Percentiles rank a stretch among this genome's conserved stretches.
These are phyloP conservation scores for Uloborus plumipes DNA, from an alignment of 2,888 invertebrate species.

Conservation along the genomic window DNA sequence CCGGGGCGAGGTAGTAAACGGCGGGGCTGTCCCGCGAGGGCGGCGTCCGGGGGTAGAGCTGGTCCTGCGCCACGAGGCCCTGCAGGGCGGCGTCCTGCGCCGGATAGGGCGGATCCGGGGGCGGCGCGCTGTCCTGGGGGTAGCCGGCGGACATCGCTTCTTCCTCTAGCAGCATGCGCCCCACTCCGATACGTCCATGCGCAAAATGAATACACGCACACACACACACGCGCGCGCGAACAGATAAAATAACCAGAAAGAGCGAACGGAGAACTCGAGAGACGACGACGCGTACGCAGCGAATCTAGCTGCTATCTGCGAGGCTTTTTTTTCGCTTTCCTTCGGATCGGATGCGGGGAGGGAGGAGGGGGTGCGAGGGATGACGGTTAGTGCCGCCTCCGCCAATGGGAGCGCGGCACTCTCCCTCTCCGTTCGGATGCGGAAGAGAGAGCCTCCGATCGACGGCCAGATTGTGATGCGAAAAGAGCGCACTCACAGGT, in stretches of 20 bases:
- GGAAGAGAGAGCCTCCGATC: slow-evolving; percentile 3
- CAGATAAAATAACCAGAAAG: not conserved
- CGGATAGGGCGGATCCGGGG: slow-evolving; percentile 23
- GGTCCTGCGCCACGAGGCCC: slow-evolving; percentile 27
- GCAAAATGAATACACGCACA: no score
- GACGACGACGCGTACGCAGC: not conserved
- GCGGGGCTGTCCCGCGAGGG: slow-evolving; percentile 20
- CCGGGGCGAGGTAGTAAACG: slow-evolving; percentile 18
- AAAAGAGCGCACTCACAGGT: slow-evolving; percentile 26
- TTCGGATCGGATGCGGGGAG: slow-evolving; percentile 14
- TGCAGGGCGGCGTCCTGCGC: slow-evolving; percentile 26
- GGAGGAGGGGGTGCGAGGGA: slow-evolving; percentile 29
- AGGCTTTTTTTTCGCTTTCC: no score
- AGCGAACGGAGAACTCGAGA: not conserved
- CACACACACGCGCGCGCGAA: not conserved
- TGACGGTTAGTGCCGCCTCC: slow-evolving; percentile 36
- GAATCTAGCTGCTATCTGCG: not conserved
- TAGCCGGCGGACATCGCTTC: slow-evolving; percentile 36
- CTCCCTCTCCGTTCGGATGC: no score
- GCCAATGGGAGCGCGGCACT: slow-evolving; percentile 39
- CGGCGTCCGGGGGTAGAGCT: slow-evolving; percentile 4
- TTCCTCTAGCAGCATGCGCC: slow-evolving; percentile 34
- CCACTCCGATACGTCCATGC: no score
- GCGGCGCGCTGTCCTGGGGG: slow-evolving; percentile 26
- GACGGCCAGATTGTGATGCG: slow-evolving; percentile 27